These are phyloP conservation scores for Tuta absoluta DNA, from an alignment of 2,888 invertebrate genomes.

Conservation along the genomic window DNA sequence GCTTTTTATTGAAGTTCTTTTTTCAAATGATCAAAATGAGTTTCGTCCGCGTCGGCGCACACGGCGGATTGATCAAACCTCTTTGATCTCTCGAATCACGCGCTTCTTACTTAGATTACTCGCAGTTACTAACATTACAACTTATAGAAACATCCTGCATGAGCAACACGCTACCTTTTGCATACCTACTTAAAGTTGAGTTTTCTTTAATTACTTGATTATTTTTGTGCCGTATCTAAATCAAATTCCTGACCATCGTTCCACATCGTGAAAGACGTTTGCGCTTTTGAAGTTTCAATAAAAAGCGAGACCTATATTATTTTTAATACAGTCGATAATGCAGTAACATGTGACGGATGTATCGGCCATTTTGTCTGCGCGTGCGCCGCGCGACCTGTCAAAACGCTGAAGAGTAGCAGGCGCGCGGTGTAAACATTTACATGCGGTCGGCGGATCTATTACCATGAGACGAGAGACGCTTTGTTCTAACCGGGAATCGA, in stretches of 20 bases:
- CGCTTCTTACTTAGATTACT: constrained; percentile 76
- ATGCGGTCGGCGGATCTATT: constrained; percentile 44
- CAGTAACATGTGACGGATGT: neutral
- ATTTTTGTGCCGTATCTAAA: constrained; percentile 4
- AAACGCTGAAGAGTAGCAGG: constrained; percentile 75
- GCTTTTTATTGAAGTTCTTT: constrained; percentile 27
- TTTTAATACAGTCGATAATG: neutral
- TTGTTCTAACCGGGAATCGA: constrained; percentile 24
- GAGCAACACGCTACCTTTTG: constrained; percentile 29
- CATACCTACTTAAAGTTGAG: neutral
- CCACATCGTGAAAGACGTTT: neutral
- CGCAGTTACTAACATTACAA: constrained; percentile 55
- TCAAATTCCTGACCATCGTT: neutral
- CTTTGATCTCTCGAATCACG: constrained; percentile 75
- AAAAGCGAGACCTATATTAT: neutral
- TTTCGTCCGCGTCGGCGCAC: constrained; percentile 37
- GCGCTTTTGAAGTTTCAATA: neutral
- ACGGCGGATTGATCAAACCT: constrained; percentile 67
- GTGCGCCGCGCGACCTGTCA: constrained; percentile 61
- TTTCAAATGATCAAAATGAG: constrained; percentile 59
- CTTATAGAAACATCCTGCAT: constrained; percentile 36
- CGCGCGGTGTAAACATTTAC: constrained; percentile 68
- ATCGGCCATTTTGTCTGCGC: constrained; percentile 9
- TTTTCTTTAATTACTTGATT: neutral
- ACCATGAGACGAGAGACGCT: constrained; percentile 24